Base-by-base conservation (phyloP, 2,888 invertebrate species). In the Drosophila helvetica region DNA sequence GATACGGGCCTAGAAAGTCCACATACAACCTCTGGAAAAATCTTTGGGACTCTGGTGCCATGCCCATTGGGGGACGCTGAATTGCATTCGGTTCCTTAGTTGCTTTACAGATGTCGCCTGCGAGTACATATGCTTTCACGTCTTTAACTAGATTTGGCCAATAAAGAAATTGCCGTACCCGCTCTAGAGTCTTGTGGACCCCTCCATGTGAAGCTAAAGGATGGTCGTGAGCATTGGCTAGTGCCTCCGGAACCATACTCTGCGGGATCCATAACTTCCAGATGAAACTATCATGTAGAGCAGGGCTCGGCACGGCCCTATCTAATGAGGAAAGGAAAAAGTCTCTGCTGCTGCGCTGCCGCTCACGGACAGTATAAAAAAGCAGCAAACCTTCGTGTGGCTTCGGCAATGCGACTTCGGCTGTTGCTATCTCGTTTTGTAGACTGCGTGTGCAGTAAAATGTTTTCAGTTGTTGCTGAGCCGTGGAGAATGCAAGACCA, bases 221-320 rank as follows among this genome's bases (percentile, higher is more conserved):
- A 8, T 46, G 45, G 9, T 25, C 27, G 12, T 56, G 56, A 12
- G 48, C 57, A 15, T 30, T 6, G 7, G 48, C 6, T 17, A 42
- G 8, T 1, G 30, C 57, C 1, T 3, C n/a, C 7, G 38, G 22
- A 10, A 48, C 8, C 12, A 58, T n/a, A 3, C 25, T 17, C 12
- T 3, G 12, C 7, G 58, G 50, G 10, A 58, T n/a, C 50, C 58
- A 58, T 12, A 58, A 2, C 15, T 50, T 48, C 27, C 43, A 55
- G 3, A 3, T 12, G 7, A 15, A 12, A 12, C 27, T 15, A 45
- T 45, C 25, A 27, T 27, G n/a, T n/a, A n/a, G n/a, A n/a, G n/a
- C n/a, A n/a, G n/a, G n/a, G n/a, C n/a, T n/a, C n/a, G n/a, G n/a
- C n/a, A n/a, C n/a, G n/a, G n/a, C n/a, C n/a, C n/a, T n/a, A n/a